A percentile compares a stretch with the other conserved stretches of the same genome.
These are phyloP conservation scores for Formica aserva DNA, from an alignment of 2,888 invertebrate genomes.

Conservation along the genomic window DNA sequence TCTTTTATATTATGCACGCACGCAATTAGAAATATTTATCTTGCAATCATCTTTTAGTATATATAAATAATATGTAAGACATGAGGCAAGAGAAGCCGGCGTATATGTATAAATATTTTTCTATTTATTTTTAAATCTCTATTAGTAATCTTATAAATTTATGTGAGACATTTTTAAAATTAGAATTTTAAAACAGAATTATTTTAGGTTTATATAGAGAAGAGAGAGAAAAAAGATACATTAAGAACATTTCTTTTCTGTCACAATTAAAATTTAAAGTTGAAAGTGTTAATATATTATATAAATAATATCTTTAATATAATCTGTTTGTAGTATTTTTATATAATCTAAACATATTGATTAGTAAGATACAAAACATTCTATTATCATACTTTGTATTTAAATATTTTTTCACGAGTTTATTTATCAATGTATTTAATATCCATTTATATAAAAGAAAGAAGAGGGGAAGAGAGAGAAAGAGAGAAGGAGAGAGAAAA, in stretches of 20 bases:
- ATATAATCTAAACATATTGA: background rate
- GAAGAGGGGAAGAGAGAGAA: no score
- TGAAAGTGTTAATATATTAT: background rate
- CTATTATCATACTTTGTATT: background rate
- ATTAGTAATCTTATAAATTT: background rate
- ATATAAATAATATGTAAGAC: background rate
- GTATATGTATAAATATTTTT: background rate
- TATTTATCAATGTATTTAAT: no score
- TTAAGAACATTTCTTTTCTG: background rate
- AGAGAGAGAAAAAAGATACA: background rate
- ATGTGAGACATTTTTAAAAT: background rate
- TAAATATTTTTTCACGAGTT: background rate
- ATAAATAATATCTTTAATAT: background rate
- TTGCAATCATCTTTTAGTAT: background rate
- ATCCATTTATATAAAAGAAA: no score
- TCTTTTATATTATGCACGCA: background rate
- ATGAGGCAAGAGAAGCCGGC: background rate
- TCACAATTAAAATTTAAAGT: background rate
- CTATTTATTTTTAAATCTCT: background rate
- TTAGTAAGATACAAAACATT: background rate
- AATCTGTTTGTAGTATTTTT: background rate
- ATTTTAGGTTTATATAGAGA: background rate
- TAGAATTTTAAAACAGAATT: no score
- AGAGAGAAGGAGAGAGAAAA: no score
- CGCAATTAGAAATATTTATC: background rate